These are phyloP conservation scores for Molossus molossus DNA, from an alignment of 2,797 vertebrate genomes.

Conservation along the genomic window DNA sequence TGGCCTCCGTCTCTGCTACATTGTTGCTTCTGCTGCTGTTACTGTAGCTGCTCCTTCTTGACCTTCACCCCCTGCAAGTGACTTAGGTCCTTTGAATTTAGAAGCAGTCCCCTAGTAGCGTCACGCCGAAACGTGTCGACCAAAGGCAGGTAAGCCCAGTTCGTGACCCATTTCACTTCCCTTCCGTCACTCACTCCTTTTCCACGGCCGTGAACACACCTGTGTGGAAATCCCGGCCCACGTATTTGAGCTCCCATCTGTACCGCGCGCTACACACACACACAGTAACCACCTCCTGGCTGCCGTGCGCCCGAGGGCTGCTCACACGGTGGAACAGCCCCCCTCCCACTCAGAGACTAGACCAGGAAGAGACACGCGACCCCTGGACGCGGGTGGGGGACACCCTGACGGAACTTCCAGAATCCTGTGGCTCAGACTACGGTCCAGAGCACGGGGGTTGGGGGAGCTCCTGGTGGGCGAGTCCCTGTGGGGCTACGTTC, in stretches of 20 bases:
- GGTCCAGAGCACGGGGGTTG: background rate
- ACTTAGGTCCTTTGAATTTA: constrained; percentile 28
- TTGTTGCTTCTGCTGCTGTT: background rate
- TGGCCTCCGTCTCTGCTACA: background rate
- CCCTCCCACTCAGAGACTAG: background rate
- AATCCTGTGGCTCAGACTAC: background rate
- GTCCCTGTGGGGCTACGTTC: background rate
- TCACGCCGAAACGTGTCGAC: background rate
- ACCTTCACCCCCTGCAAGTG: background rate
- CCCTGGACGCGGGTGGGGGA: background rate
- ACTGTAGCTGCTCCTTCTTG: background rate
- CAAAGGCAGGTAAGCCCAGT: background rate
- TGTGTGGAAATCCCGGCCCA: background rate
- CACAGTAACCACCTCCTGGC: background rate
- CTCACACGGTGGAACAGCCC: background rate
- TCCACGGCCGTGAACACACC: background rate
- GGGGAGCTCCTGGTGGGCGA: background rate
- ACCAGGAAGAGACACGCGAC: background rate
- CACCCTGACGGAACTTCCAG: background rate
- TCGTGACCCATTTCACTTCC: background rate
- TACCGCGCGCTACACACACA: background rate
- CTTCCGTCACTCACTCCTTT: background rate
- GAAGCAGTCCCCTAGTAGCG: background rate
- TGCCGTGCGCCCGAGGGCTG: background rate
- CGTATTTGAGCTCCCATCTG: background rate